Percentiles rank a stretch among this genome's conserved stretches.
phyloP scores from a whole-genome alignment of 2,113 vertebrate genomes.

The Mormoops blainvillei region DNA sequence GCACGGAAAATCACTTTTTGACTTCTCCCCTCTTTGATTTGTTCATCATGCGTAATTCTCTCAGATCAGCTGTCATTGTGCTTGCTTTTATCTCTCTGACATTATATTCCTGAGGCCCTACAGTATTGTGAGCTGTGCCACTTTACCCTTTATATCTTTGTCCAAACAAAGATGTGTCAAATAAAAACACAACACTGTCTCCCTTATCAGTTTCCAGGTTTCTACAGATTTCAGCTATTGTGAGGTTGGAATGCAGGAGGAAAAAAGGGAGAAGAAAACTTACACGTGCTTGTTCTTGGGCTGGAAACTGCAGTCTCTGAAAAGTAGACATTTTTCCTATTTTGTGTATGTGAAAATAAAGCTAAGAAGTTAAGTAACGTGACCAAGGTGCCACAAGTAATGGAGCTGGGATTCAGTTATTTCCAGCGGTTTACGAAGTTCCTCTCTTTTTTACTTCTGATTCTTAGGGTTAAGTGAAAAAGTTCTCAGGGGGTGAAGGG shows the following conservation, averaged over 20 bases:
- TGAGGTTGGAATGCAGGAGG: background rate
- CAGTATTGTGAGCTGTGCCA: constrained; percentile 1
- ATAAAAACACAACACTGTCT: constrained; percentile 6
- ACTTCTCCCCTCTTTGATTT: constrained; percentile 18
- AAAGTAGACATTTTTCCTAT: background rate
- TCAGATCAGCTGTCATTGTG: background rate
- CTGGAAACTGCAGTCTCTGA: background rate
- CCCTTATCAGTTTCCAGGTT: background rate
- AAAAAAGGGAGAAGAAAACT: background rate
- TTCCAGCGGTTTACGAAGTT: background rate
- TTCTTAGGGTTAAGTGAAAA: background rate
- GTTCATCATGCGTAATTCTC: constrained; percentile 32
- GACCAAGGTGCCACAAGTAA: background rate
- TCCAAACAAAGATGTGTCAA: background rate
- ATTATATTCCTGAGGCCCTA: background rate
- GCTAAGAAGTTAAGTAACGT: background rate
- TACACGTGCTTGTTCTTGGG: background rate
- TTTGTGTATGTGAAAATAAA: background rate
- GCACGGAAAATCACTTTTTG: background rate
- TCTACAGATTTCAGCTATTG: background rate
- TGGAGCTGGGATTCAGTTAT: background rate
- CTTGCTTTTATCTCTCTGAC: constrained; percentile 31
- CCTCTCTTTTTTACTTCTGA: background rate
- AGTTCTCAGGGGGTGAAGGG: background rate
- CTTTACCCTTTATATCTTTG: constrained; percentile 14